phyloP scores from a whole-genome alignment of 2,797 vertebrate species.

The Salarias fasciatus region DNA sequence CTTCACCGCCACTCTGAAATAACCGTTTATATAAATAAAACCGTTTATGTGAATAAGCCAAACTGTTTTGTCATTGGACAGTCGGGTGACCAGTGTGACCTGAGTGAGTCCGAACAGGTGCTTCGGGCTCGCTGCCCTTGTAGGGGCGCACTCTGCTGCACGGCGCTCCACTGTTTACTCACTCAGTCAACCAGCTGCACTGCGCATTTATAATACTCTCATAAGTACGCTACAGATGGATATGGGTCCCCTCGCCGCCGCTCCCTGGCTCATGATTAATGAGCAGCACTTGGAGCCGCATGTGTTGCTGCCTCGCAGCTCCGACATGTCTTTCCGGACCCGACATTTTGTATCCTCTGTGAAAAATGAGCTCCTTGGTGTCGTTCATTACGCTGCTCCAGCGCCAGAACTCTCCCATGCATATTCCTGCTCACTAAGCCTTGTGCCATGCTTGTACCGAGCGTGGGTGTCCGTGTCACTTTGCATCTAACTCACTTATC shows the following conservation, averaged over 20 bases:
- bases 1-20: too few species aligned
- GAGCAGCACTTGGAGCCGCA: slow-evolving; percentile 75
- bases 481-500: slow-evolving; percentile 69
- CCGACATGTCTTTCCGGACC: slow-evolving; percentile 73
- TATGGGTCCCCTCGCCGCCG: slow-evolving; percentile 50
- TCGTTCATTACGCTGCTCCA: slow-evolving; percentile 67
- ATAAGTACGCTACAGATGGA: slow-evolving; percentile 77
- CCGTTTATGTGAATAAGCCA: background rate
- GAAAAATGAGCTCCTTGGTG: slow-evolving; percentile 74
- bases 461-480: slow-evolving; percentile 74
- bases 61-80: background rate
- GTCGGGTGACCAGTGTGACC: slow-evolving; percentile 47
- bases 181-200: slow-evolving; percentile 68
- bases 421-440: slow-evolving; percentile 64
- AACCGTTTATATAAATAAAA: too few species aligned
- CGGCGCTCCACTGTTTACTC: slow-evolving; percentile 68
- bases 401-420: slow-evolving; percentile 68
- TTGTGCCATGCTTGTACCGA: slow-evolving; percentile 50
- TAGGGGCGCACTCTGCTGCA: slow-evolving; percentile 61
- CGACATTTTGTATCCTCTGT: slow-evolving; percentile 79
- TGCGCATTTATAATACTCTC: slow-evolving; percentile 74
- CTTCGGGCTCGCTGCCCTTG: slow-evolving; percentile 69
- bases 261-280: slow-evolving; percentile 78
- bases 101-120: slow-evolving; percentile 65
- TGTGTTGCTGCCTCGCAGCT: slow-evolving; percentile 72